Conservation (phyloP, 2,888 invertebrate genomes). For the Miltochrista miniata region DNA sequence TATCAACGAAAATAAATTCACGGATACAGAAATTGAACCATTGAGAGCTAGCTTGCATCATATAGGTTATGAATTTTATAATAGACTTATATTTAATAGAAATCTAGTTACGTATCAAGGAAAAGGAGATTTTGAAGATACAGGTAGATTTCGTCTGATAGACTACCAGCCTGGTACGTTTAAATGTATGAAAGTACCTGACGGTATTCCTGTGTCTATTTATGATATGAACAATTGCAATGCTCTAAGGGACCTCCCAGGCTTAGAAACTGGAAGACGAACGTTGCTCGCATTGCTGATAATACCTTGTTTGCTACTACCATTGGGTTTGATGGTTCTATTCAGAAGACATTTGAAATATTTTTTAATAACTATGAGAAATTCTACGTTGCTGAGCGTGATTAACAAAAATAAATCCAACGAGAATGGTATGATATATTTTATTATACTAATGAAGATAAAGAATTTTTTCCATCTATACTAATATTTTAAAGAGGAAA, state of each 20-base stretch:
- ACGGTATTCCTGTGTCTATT: slow-evolving; percentile 40
- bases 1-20: slow-evolving; percentile 33
- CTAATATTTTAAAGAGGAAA: no score
- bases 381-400: slow-evolving; percentile 81
- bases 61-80: slow-evolving; percentile 48
- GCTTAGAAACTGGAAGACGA: slow-evolving; percentile 30
- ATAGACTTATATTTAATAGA: slow-evolving; percentile 40
- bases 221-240: slow-evolving; percentile 44
- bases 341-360: slow-evolving; percentile 83
- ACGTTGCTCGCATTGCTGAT: slow-evolving; percentile 41
- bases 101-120: slow-evolving; percentile 20
- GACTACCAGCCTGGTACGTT: slow-evolving; percentile 51
- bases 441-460: neutral
- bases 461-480: no score
- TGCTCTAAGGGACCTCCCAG: slow-evolving; percentile 26
- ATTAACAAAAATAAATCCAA: slow-evolving; percentile 70
- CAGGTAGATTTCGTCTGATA: slow-evolving; percentile 49
- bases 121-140: slow-evolving; percentile 25
- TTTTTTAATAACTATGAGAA: slow-evolving; percentile 82
- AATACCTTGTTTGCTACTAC: slow-evolving; percentile 47
- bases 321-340: slow-evolving; percentile 42
- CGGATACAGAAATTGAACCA: slow-evolving; percentile 1
- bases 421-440: slow-evolving; percentile 49
- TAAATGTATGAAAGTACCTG: slow-evolving; percentile 45
- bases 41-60: slow-evolving; percentile 29